A percentile compares a stretch with the other conserved stretches of the same genome.
These are phyloP conservation scores for Acrocephalus kingi DNA, from an alignment of 2,113 vertebrate species.

Conservation along the genomic window DNA sequence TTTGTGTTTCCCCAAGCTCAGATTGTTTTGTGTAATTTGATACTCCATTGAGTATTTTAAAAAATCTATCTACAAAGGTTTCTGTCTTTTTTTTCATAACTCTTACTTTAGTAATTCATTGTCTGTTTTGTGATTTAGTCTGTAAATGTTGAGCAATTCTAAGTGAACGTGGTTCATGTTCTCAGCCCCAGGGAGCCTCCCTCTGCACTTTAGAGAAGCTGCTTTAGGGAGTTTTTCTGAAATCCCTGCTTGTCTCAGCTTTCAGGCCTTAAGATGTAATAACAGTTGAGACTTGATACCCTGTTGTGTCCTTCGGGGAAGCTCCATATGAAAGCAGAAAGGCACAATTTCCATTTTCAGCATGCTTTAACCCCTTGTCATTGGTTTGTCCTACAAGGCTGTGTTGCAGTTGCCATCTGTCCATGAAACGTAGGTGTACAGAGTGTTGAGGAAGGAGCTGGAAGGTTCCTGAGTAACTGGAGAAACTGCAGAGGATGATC, in stretches of 20 bases:
- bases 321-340: not conserved
- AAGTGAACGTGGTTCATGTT: not conserved
- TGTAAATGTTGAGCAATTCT: not conserved
- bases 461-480: not conserved
- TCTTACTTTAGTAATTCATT: not conserved
- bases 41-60: not conserved
- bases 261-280: conserved; percentile 10
- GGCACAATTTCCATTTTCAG: not conserved
- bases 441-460: not conserved
- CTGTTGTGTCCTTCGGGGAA: not conserved
- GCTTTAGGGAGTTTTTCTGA: not conserved
- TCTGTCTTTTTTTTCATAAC: not conserved
- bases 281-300: not conserved
- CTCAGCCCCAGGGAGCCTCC: not conserved
- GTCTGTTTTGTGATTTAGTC: not conserved
- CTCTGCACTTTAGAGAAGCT: not conserved
- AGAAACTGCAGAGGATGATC: not conserved
- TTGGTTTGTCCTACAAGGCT: not conserved
- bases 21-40: not conserved
- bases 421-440: not conserved
- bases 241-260: not conserved
- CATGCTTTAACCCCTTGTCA: not conserved
- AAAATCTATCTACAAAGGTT: not conserved
- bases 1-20: not conserved
- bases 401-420: not conserved